Base-by-base conservation (phyloP, 2,888 invertebrate genomes). In the Agonopterix subpropinquella region DNA sequence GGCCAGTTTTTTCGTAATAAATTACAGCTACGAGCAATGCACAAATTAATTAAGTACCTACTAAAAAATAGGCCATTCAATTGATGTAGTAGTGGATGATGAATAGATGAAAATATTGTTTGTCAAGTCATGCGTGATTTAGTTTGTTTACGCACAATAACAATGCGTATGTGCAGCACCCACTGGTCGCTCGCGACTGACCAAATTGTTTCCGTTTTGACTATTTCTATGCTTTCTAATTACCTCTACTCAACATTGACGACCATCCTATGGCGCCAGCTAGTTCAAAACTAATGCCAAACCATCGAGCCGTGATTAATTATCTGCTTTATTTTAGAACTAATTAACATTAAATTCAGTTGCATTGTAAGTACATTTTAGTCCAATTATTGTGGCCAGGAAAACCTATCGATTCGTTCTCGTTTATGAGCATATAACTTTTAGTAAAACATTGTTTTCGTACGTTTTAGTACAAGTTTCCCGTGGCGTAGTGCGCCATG, bases 121-220 rank as follows among this genome's bases (percentile, higher is more conserved):
- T 28, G 28, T 28, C 28, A 5, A 7, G 28, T 28, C 28, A 5
- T 28, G 28, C 28, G 28, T 7, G 28, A 28, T 28, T 28, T 28
- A 5, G 28, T 28, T 28, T 28, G 28, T 28, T 28, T 28, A 28
- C 28, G 28, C 28, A 28, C 28, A 28, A 28, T 28, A 36, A n/a
- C 15, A 15, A 39, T 47, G 66, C 52, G 76, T 73, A 78, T 77
- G 73, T 77, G 77, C 58, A 56, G 61, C 47, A 51, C 50, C 64
- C 70, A 71, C 61, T 67, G 11, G 13, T 11, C 44, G 13, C 42
- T 8, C 9, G 5, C 39, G 75, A 66, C 76, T 76, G 77, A 78
- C 81, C 75, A 77, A 76, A 73, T 73, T 83, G 84, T 82, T 84
- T 63, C 67, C 66, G 62, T 69, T 72, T 70, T 72, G 65, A 78